Conservation (phyloP, 2,797 vertebrate genomes). For the Hafferia zeledoni region DNA sequence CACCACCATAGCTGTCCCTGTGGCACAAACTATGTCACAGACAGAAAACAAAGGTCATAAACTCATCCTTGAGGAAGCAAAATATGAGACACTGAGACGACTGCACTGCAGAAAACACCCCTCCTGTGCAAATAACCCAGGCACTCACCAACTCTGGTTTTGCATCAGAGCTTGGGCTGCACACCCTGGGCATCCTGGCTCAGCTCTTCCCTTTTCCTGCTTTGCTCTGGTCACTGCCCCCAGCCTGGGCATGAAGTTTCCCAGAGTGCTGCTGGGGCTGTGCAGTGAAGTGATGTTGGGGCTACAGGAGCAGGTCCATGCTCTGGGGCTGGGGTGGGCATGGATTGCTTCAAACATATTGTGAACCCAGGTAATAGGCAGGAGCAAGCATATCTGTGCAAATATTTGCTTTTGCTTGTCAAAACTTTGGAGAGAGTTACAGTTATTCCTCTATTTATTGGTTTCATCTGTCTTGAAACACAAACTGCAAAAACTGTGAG, state of each 20-base stretch:
- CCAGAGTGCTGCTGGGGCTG: not conserved
- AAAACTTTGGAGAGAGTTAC: not conserved
- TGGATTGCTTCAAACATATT: not conserved
- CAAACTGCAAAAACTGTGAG: not conserved
- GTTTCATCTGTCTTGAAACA: slow-evolving; percentile 15
- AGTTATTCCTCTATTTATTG: slow-evolving; percentile 15
- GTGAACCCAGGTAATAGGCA: not conserved
- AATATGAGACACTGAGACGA: not conserved
- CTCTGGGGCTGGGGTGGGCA: not conserved
- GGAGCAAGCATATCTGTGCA: slow-evolving; percentile 15
- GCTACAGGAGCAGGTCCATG: not conserved
- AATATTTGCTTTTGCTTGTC: slow-evolving; percentile 27
- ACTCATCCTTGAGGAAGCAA: not conserved
- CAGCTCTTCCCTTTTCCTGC: not conserved
- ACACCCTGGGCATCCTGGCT: not conserved
- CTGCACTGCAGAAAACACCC: not conserved
- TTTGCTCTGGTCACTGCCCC: not conserved
- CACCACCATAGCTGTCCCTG: fast-evolving
- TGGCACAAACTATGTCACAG: fast-evolving
- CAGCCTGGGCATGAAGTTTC: fast-evolving
- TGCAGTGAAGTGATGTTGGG: not conserved
- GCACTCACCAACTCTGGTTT: not conserved
- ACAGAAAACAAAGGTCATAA: not conserved
- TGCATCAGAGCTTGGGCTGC: no score
- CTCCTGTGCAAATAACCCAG: not conserved